These are phyloP conservation scores for Catalaphyllia jardinei DNA, from an alignment of 64 coral and sea anemone genomes.

Conservation along the genomic window DNA sequence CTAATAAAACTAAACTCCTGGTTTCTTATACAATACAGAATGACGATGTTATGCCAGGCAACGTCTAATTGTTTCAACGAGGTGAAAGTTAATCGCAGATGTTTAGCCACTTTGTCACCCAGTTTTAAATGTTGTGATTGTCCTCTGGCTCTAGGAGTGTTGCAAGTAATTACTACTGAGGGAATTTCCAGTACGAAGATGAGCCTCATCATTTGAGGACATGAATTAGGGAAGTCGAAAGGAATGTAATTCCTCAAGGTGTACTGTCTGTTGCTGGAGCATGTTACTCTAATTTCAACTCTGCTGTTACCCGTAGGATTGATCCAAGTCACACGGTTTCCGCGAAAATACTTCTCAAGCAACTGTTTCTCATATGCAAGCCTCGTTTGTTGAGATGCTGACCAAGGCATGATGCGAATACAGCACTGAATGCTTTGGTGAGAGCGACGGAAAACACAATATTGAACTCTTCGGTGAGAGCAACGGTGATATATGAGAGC, in stretches of 20 bases:
- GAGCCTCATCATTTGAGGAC: conserved; percentile 74
- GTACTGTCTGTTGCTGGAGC: conserved; percentile 37
- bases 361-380: conserved; percentile 73
- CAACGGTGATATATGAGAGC: no score
- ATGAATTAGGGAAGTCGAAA: conserved; percentile 68
- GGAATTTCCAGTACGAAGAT: conserved; percentile 59
- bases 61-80: no score
- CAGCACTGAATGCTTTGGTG: no score
- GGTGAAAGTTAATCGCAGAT: no score
- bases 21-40: no score
- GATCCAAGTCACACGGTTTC: conserved; percentile 67
- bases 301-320: conserved; percentile 31
- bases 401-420: conserved; percentile 54
- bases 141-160: conserved; percentile 13
- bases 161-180: conserved; percentile 46
- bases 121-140: not conserved
- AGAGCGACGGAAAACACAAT: no score
- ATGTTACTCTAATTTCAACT: conserved; percentile 29
- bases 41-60: no score
- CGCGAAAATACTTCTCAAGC: conserved; percentile 55
- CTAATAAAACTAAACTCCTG: no score
- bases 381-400: conserved; percentile 51
- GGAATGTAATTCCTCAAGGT: conserved; percentile 61
- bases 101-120: not conserved
- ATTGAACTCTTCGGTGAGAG: no score